Evolutionary conservation across 2,113 vertebrate genomes (phyloP), one percentile per base, ranked within the genome.

Genomic region (Leptobrachium leishanense): DNA sequence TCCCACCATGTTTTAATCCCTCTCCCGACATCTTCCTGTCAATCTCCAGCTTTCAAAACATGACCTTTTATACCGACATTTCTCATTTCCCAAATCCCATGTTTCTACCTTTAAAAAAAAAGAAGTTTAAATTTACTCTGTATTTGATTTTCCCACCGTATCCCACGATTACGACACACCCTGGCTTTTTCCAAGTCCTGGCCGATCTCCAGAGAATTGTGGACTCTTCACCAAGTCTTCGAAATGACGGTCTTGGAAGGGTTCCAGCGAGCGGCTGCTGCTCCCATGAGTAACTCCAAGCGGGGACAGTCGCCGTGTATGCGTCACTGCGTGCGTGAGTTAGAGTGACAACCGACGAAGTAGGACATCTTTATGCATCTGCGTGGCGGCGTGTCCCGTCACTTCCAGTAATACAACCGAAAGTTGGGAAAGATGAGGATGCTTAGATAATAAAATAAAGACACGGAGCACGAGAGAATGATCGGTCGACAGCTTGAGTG

Each of bases 291-390:
- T 76, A 46, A 68, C 42, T 10, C 64, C 10, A n/a, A 20, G n/a
- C 43, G 65, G n/a, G 43, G 20, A 54, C 20, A 2, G 40, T 1
- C 39, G n/a, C 53, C 5, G 10, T 2, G 65, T 43, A 15, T 69
- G 75, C 75, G 65, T 77, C 75, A 77, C 65, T 15, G 41, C n/a
- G 41, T 1, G 75, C 7, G 43, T 13, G 53, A 73, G 41, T 20
- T 74, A 53, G 43, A 20, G 73, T 42, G 62, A 65, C 43, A 39
- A 40, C 43, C 43, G 15, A 75, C n/a, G 12, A 12, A 42, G 57
- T 41, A 57, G 31, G 63, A 53, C 73, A 39, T 68, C 39, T 66
- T 65, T 41, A 44, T 11, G 7, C 73, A 53, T 65, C 43, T 43
- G 66, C 66, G 2, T 41, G 2, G 12, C 7, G 40, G 43, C 42